These are phyloP conservation scores for Ormyrus rosae DNA, from an alignment of 2,888 invertebrate genomes.

Conservation along the genomic window DNA sequence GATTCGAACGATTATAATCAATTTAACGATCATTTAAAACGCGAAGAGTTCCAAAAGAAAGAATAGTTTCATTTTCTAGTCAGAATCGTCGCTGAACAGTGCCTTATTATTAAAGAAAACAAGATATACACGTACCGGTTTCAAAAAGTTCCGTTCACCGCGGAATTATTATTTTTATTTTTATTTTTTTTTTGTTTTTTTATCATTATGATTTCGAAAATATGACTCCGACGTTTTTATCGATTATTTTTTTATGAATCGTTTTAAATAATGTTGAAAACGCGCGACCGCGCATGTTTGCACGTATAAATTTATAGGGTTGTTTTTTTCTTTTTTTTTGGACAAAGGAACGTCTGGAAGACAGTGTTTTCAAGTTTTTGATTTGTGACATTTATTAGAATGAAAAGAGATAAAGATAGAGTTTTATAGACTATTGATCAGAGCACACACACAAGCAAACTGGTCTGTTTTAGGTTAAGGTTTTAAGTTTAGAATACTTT, in stretches of 20 bases:
- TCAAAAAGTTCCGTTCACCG: constrained; percentile 51
- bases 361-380: constrained; percentile 42
- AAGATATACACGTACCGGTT: constrained; percentile 52
- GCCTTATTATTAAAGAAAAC: constrained; percentile 68
- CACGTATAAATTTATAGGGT: constrained; percentile 51
- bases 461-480: constrained; percentile 31
- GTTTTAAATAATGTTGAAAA: constrained; percentile 24
- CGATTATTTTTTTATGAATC: constrained; percentile 50
- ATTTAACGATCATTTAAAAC: constrained; percentile 42
- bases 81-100: constrained; percentile 75
- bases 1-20: constrained; percentile 41
- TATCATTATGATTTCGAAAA: constrained; percentile 8
- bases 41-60: constrained; percentile 59
- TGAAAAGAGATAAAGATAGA: constrained; percentile 19
- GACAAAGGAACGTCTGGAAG: constrained; percentile 45
- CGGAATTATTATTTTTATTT: constrained; percentile 39
- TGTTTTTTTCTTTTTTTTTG: constrained; percentile 37
- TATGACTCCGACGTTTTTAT: constrained; percentile 8
- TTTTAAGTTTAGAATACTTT: constrained; percentile 42
- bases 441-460: background rate
- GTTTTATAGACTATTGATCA: constrained; percentile 24
- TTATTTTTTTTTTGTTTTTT: constrained; percentile 27
- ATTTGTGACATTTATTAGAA: constrained; percentile 26
- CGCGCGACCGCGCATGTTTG: constrained; percentile 36
- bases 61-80: constrained; percentile 76